These are phyloP conservation scores for Cerastis rubricosa DNA, from an alignment of 2,888 invertebrate species.

Conservation along the genomic window DNA sequence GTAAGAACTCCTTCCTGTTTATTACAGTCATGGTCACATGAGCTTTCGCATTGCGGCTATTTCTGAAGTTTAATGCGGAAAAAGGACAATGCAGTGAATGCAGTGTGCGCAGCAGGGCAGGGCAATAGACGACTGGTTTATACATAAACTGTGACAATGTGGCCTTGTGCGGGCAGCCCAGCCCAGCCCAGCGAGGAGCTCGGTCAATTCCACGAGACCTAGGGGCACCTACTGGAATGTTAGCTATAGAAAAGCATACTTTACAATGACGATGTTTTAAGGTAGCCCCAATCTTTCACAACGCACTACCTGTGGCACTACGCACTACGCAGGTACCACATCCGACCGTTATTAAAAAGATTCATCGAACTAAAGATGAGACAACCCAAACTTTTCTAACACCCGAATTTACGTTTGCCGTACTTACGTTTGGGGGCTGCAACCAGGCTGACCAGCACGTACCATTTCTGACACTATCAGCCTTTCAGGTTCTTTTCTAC, in stretches of 20 bases:
- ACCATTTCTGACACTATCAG: too few species aligned
- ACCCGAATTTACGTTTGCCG: neutral
- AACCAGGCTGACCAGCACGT: neutral
- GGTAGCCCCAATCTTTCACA: neutral
- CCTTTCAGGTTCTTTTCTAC: neutral
- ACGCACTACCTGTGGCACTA: too few species aligned
- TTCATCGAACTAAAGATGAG: neutral
- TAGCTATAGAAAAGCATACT: neutral
- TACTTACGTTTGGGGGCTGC: neutral
- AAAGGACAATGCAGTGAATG: constrained; percentile 50
- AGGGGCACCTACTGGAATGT: neutral
- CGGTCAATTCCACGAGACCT: neutral
- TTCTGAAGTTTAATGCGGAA: constrained; percentile 51
- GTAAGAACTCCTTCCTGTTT: neutral
- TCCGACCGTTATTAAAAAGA: neutral
- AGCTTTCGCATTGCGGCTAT: constrained; percentile 57
- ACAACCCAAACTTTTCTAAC: neutral
- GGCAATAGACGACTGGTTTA: constrained; percentile 31
- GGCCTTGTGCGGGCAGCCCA: neutral
- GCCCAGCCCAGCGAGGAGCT: neutral
- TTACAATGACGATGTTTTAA: neutral
- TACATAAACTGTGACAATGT: constrained; percentile 3
- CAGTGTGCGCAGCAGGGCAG: constrained; percentile 15
- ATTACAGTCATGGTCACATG: constrained; percentile 34
- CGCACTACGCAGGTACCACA: neutral